Evolutionary conservation across 2,797 vertebrate species (phyloP).

Genomic region (Hozukius guyotensis): DNA sequence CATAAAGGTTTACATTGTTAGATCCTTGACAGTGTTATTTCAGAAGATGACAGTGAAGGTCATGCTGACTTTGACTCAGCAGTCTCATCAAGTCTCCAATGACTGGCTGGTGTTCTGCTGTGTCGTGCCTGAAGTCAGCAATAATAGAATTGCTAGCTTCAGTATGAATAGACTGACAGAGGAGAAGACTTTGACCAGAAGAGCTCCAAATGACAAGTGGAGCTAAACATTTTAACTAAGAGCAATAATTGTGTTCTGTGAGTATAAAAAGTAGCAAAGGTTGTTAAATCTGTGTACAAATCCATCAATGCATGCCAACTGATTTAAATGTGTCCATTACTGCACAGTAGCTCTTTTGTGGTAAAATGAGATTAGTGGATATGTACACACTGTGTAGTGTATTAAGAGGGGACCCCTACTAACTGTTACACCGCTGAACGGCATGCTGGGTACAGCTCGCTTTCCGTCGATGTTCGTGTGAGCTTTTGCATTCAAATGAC

Average conservation of each 20-base stretch:
- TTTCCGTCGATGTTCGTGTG: too few species aligned
- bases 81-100: conserved; percentile 20
- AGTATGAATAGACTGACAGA: background rate
- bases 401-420: background rate
- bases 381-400: background rate
- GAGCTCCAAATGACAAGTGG: background rate
- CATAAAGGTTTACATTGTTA: background rate
- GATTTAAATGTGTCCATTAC: too few species aligned
- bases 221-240: background rate
- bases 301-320: background rate
- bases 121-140: conserved; percentile 32
- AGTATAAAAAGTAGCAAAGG: background rate
- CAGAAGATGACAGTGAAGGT: conserved; percentile 29
- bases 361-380: background rate
- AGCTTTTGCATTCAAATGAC: too few species aligned
- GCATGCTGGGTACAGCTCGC: too few species aligned
- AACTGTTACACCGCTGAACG: background rate
- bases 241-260: background rate
- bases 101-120: conserved; percentile 10
- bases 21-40: background rate
- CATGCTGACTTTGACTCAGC: conserved; percentile 52
- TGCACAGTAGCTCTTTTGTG: background rate
- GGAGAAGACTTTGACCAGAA: background rate
- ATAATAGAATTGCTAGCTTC: background rate
- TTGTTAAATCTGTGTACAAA: background rate